Evolutionary conservation across 2,113 vertebrate genomes (phyloP), one percentile per base, ranked within the genome.

Genomic region (Actenoides hombroni): DNA sequence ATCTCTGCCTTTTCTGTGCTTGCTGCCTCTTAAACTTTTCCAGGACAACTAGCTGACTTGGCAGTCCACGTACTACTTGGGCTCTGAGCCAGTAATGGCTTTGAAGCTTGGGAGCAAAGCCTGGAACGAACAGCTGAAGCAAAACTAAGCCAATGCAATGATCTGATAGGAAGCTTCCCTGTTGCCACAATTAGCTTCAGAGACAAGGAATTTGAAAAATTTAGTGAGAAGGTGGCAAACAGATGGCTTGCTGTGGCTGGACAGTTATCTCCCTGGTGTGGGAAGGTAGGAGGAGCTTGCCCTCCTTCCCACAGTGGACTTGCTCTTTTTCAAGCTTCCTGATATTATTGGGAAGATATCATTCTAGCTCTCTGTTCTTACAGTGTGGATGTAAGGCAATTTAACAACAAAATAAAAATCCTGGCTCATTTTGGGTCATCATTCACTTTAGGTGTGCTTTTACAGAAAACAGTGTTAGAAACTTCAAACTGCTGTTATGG

Each of bases 41-140:
- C 75, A 86, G 90, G 79, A 78, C 80, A 92, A 11, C 89, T 86
- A 77, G 56, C 64, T 95, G 60, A 59, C 42, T 96, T 97, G 94
- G 91, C 94, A 97, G 4, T 39, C 42, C n/a, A 23, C 53, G 5
- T 83, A 86, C 81, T 95, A 44, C 14, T 25, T 89, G 81, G 78
- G 89, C 95, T 92, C 77, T 84, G 74, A 91, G 93, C 93, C 93
- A 94, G 59, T 87, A 85, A 74, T 82, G 81, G 67, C 91, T 97
- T 91, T 95, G 81, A 94, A 95, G 77, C 88, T 95, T 79, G 64
- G 65, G 65, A 95, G 69, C 73, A 92, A 75, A 95, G 93, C 81
- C 74, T 96, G 86, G 67, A 95, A 83, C 11, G 74, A 95, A 79
- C 94, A 95, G 89, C 94, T 95, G 95, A 95, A 68, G 89, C 89